Evolutionary conservation across 2,113 vertebrate species (phyloP).

Genomic region (Etheostoma spectabile): DNA sequence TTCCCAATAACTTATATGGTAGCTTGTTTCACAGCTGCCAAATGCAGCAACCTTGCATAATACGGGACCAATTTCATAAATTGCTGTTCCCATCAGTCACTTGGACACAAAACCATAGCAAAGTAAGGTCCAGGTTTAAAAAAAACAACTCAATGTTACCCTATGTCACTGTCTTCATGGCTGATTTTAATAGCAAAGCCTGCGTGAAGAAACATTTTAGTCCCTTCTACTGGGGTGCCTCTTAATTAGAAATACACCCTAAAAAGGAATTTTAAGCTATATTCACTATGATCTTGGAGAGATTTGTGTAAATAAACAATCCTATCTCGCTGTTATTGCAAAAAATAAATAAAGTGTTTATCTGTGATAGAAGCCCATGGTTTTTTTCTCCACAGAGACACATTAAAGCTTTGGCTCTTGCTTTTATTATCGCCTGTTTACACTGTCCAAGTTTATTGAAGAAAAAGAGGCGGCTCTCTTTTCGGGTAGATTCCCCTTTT

Average conservation of each 20-base stretch:
- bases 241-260: background rate
- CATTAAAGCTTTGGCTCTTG: constrained; percentile 33
- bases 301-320: constrained; percentile 7
- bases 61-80: too few species aligned
- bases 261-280: constrained; percentile 16
- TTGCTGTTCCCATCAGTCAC: too few species aligned
- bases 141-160: too few species aligned
- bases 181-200: constrained; percentile 21
- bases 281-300: background rate
- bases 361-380: background rate
- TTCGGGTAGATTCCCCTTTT: constrained; percentile 22
- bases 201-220: background rate
- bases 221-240: background rate
- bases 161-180: background rate
- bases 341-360: constrained; percentile 25
- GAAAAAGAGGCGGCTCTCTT: background rate
- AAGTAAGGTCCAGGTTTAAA: too few species aligned
- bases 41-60: too few species aligned
- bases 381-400: background rate
- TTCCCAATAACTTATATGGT: too few species aligned
- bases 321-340: background rate
- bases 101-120: too few species aligned
- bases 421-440: constrained; percentile 8
- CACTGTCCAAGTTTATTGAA: background rate
- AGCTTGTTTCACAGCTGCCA: too few species aligned